Base-by-base conservation (phyloP, 2,113 vertebrate genomes). In the Leptosomus discolor region DNA sequence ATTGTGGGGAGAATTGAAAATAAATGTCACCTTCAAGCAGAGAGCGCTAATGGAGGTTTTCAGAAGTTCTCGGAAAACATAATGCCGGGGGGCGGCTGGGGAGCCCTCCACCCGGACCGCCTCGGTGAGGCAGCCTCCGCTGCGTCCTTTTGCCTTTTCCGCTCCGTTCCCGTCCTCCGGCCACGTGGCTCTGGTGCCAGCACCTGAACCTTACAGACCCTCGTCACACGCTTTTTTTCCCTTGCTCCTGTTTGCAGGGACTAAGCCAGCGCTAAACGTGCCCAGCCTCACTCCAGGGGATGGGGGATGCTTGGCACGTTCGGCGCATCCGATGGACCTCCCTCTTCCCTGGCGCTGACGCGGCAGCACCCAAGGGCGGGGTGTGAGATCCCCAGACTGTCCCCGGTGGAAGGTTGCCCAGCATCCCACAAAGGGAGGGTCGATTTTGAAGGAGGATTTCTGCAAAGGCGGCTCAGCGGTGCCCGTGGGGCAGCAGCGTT, bases 1-100 rank as follows among this genome's bases (percentile, higher is more conserved):
- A 17, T 89, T 93, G 78, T 83, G 88, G 83, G 95, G 91, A 97
- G 86, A 86, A 85, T 84, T 58, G 82, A 85, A 97, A 98, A 97
- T 94, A 87, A 88, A 88, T 91, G 94, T 95, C 90, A 93, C 93
- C 89, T 96, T 92, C 58, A 65, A 85, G 93, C 24, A 1, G 60
- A 45, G 88, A 20, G 50, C 63, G 77, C 48, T 53, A 67, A 92
- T 90, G 84, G 71, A 90, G 92, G 78, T 97, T 70, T 69, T 53
- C n/a, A 51, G 82, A 91, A 95, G 78, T 82, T 96, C 64, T 75
- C 83, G 85, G 85, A 56, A 36, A 76, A 41, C 53, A 34, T 27
- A 58, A 27, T 60, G 36, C 27, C 18, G 27, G 56, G 43, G 34
- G 39, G 17, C 8, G 45, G 82, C 79, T 30, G 58, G 75, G 63